Base-by-base conservation (phyloP, 2,113 vertebrate species). In the Alexandromys fortis region DNA sequence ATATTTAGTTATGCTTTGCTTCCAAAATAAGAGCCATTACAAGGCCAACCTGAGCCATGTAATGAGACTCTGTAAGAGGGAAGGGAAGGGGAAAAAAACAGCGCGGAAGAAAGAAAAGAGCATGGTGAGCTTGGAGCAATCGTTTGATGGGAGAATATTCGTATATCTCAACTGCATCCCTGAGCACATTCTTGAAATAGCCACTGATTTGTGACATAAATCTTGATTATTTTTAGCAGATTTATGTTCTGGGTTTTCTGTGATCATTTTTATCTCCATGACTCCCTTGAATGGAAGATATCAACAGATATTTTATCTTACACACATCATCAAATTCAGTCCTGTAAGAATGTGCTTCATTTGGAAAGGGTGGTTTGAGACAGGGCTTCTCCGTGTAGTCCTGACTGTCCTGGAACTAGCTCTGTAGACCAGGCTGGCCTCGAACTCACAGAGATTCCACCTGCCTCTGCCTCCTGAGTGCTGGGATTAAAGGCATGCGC, bases 61-160 rank as follows among this genome's bases (percentile, higher is more conserved):
- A 58, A 63, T 63, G 22, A 63, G 61, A 63, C 61, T 63, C 61
- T 63, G 61, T 63, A 63, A 63, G 8, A 63, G 9, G 22, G 7
- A 63, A 63, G 61, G 61, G 9, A 63, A 26, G 61, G 11, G 3
- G 10, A 63, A 26, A 24, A 63, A 63, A 24, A 4, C 55, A 19
- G 55, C 19, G 61, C 6, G 1, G 61, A 24, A 63, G 3, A 63
- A 63, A 63, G 61, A 63, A 63, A 63, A 63, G 61, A 63, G 24
- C 61, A 63, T 26, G 42, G 42, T 91, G 28, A 89, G 42, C 82
- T 96, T 91, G 87, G 33, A 81, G 22, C 38, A 85, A 91, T n/a
- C 13, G 63, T 82, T 77, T 83, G 47, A 45, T 76, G 45, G 45
- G 24, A 42, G 38, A 76, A 24, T 12, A 47, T 76, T 8, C 61